Base-by-base conservation (phyloP, 2,888 invertebrate species). In the Bellardia pandia region DNA sequence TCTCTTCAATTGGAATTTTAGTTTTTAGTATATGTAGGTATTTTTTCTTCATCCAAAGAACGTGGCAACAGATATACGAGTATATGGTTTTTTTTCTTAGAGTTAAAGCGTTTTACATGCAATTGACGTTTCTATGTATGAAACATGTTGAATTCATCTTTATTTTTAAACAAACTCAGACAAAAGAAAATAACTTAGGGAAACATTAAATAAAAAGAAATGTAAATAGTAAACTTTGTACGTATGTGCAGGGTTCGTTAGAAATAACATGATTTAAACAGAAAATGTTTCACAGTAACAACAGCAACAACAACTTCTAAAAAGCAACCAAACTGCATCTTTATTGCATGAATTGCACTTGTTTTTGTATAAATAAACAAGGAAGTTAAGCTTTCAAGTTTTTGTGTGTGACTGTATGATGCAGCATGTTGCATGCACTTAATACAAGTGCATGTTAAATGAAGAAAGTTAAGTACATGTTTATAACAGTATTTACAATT, bases 1-100 rank as follows among this genome's bases (percentile, higher is more conserved):
- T 83, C 68, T 68, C 42, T 74, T 74, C 80, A 77, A 80, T 84
- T 84, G 79, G 68, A 80, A 80, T 40, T 53, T 14, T 51, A 37
- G 60, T 62, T 80, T 45, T 56, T 37, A 5, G 33, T 33, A 16
- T 40, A n/a, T n/a, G n/a, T n/a, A 14, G n/a, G n/a, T 53, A 51
- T 37, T 53, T 53, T 37, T 58, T 3, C 6, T 23, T 48, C 13
- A 16, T 37, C 45, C 30, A 60, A 30, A 66, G 13, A 71, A 56
- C 16, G 60, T 53, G 5, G 9, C 60, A 16, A 42, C 14, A 56
- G 14, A 58, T 6, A 45, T 30, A 30, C 42, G 7, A 9, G n/a
- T 72, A 16, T 13, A 2, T 53, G 1, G n/a, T 51, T 42, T 58
- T 69, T 68, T 66, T 42, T 58, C 60, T 68, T 66, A 56, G 23